Evolutionary conservation across 2,888 invertebrate genomes (phyloP), one percentile per base, ranked within the genome.

Genomic region (Idaea aversata): DNA sequence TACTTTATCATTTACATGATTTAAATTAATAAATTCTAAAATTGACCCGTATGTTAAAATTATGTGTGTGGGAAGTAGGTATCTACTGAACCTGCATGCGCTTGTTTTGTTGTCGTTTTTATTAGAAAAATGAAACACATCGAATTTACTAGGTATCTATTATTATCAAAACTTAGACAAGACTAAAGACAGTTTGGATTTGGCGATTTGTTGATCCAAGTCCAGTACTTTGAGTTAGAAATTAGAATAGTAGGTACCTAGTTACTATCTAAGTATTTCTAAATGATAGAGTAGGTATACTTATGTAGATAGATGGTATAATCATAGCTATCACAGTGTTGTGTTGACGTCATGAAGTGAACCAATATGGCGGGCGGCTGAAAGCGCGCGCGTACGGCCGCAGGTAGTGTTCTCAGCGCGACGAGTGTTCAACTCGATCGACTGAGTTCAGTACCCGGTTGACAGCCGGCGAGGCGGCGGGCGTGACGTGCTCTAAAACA

Each of bases 401-500:
- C 78, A 78, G 82, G 82, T 85, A 77, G 80, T 76, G 79, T 79
- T 79, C 77, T 77, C 71, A 74, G 75, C 75, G 79, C 73, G 74
- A 76, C 78, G 78, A 82, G 81, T 81, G 81, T 79, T 82, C 81
- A 77, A 82, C 80, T 82, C 80, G 83, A 85, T 82, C 84, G 83
- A 83, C 79, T 77, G 85, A 87, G 90, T 90, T 92, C 90, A 93
- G 93, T 93, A 91, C 90, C 91, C 91, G 92, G 90, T 88, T 88
- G 90, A 90, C 90, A 89, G 87, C 91, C 91, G 91, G 90, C 80
- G 88, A 88, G 89, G 90, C 88, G 90, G 91, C 88, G 88, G 47
- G 90, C 88, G 88, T 87, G 79, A 84, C 77, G 79, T 81, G 76
- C 67, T 74, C 72, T 65, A 1, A 76, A 79, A 75, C 75, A 76